Percentiles rank a stretch among this genome's conserved stretches.
Evolutionary conservation across 2,888 invertebrate genomes (phyloP).

Genomic region (Gymnoscelis rufifasciata): DNA sequence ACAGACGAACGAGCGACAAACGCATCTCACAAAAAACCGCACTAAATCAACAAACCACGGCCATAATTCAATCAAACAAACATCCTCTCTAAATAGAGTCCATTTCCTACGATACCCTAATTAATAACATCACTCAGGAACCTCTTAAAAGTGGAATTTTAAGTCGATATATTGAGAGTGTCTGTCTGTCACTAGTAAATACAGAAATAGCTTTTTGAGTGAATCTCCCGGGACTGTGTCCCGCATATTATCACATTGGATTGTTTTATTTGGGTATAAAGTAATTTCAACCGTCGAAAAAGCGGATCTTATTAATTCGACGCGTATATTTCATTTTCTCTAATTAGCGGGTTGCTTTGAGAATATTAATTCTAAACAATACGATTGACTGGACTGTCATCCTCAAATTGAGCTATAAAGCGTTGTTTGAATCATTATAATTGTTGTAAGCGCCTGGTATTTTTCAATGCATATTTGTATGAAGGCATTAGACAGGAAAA

Average conservation of each 20-base stretch:
- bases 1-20: conserved; percentile 3
- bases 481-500: too few species aligned
- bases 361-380: too few species aligned
- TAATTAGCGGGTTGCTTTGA: too few species aligned
- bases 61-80: conserved; percentile 28
- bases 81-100: conserved; percentile 29
- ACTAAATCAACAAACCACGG: conserved; percentile 22
- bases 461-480: too few species aligned
- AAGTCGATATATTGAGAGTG: conserved; percentile 30
- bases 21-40: conserved; percentile 11
- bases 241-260: background rate
- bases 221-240: conserved; percentile 14
- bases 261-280: background rate
- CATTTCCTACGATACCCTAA: conserved; percentile 31
- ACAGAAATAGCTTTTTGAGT: conserved; percentile 34
- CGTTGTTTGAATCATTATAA: too few species aligned
- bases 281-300: too few species aligned
- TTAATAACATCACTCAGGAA: conserved; percentile 32
- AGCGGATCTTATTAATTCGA: too few species aligned
- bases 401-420: too few species aligned
- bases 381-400: too few species aligned
- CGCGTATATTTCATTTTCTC: too few species aligned
- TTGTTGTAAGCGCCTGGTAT: too few species aligned
- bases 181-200: conserved; percentile 32
- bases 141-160: conserved; percentile 35